A percentile compares a stretch with the other conserved stretches of the same genome.
Evolutionary conservation across 2,888 invertebrate species (phyloP).

Genomic region (Cataglyphis albicans): DNA sequence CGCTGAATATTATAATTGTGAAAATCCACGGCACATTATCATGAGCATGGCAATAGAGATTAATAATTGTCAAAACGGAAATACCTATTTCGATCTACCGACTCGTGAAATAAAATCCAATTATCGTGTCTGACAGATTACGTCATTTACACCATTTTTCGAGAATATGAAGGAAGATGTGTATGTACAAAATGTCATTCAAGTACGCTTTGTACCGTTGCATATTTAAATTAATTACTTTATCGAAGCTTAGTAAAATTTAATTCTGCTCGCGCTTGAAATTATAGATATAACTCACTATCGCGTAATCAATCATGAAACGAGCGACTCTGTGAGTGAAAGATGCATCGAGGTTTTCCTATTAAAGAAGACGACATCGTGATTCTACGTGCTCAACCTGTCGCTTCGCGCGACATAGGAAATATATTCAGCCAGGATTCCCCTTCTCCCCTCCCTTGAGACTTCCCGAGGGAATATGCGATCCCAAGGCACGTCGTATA

Average conservation of each 20-base stretch:
- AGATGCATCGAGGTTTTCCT: conserved; percentile 33
- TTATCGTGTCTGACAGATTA: conserved; percentile 39
- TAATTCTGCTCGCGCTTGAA: not conserved
- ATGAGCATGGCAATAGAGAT: conserved; percentile 54
- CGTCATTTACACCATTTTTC: conserved; percentile 19
- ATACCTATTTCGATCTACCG: conserved; percentile 45
- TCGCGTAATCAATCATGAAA: conserved; percentile 2
- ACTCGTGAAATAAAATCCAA: conserved; percentile 36
- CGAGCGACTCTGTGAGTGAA: not conserved
- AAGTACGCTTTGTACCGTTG: not conserved
- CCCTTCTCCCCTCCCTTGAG: conserved; percentile 31
- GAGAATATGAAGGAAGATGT: conserved; percentile 4
- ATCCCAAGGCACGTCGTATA: conserved; percentile 77
- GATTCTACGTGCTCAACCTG: conserved; percentile 61
- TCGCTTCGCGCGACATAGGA: conserved; percentile 64
- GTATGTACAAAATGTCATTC: not conserved
- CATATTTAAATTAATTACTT: conserved; percentile 12
- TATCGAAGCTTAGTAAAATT: not conserved
- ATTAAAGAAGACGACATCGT: conserved; percentile 47
- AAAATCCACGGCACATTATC: conserved; percentile 62
- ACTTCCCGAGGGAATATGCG: conserved; percentile 74
- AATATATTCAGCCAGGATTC: conserved; percentile 69
- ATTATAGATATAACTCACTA: not conserved
- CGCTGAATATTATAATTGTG: conserved; percentile 55
- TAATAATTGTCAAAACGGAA: conserved; percentile 61